Base-by-base conservation (phyloP, 2,888 invertebrate genomes). In the Meiosimyza platycephala region DNA sequence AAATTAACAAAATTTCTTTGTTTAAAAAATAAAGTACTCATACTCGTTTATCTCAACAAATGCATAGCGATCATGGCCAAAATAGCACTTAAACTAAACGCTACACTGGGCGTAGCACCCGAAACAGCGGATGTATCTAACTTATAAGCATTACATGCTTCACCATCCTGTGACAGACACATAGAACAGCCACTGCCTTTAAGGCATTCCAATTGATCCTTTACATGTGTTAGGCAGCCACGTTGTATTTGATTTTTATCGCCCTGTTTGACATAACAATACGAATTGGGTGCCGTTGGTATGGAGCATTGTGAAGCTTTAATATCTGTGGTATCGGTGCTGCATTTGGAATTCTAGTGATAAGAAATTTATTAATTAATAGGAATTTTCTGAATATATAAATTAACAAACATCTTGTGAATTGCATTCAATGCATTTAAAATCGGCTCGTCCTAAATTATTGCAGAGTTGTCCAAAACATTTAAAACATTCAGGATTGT, bases 391-490 rank as follows among this genome's bases (percentile, higher is more conserved):
- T n/a, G 57, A 28, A 57, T 9, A 40, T 51, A 4, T 63, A n/a
- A n/a, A 60, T 6, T 22, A 15, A n/a, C 13, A 50, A 67, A 57
- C 16, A 18, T 2, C 72, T 3, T 78, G 79, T 3, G 81, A 80
- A 60, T 63, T 75, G 77, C 86, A 86, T 48, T 83, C 79, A 22
- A 85, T 77, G 69, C 86, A 86, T 60, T 76, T 80, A 57, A 80
- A 81, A 66, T 82, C 85, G 22, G 47, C 71, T 7, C 83, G 81
- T 13, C 84, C 86, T 64, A 76, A 74, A 69, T 81, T 80, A 68
- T 86, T 86, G 76, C 86, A 86, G 13, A 83, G 73, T 28, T 78
- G 74, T 1, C 81, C 82, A 40, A 70, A 78, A 74, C 86, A 86
- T 60, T 80, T 80, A 5, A 79, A 79, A 59, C 86, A 86, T 65